Base-by-base conservation (phyloP, 2,888 invertebrate genomes). In the Epirrhoe tristata region DNA sequence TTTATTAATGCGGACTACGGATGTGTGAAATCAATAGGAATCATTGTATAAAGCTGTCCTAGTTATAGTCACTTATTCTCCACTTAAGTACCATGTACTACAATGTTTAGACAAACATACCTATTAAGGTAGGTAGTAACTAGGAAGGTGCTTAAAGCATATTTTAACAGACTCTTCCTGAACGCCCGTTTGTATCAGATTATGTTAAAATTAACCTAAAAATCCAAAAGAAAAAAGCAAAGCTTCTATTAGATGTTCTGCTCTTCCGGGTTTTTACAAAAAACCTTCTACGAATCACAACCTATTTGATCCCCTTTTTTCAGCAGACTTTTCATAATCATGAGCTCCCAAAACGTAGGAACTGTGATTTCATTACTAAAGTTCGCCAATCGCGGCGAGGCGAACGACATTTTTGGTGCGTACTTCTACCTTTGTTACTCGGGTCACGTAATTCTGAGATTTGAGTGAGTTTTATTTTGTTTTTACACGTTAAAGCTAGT, bases 401-500 rank as follows among this genome's bases (percentile, higher is more conserved):
- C 75, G 63, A 72, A 71, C 43, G 66, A 71, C 69, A 66, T 69
- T 73, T 63, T 58, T 66, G 58, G 58, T 69, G 50, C 59, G 48
- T 57, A 59, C 71, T 57, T 60, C 69, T 69, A 67, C 50, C 54
- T 60, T 65, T 59, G 65, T 80, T 78, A 77, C 69, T 59, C 39
- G 57, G 43, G 77, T 81, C 80, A 80, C 81, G 79, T 79, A 78
- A 72, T 60, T 56, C 68, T 54, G 70, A 73, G 80, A 78, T 79
- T 81, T 74, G 70, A 69, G 55, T 58, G 67, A 77, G 61, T 76
- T 78, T 82, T 77, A 81, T 80, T 80, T 73, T 63, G 63, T 61
- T 58, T 58, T 58, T 67, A 71, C 64, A 66, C 66, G 62, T 46
- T 54, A 54, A 34, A 32, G 34, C 17, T 34, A 50, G 3, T 53